These are phyloP conservation scores for Mesopsocus fuscifrons DNA, from an alignment of 2,888 invertebrate species.

Conservation along the genomic window DNA sequence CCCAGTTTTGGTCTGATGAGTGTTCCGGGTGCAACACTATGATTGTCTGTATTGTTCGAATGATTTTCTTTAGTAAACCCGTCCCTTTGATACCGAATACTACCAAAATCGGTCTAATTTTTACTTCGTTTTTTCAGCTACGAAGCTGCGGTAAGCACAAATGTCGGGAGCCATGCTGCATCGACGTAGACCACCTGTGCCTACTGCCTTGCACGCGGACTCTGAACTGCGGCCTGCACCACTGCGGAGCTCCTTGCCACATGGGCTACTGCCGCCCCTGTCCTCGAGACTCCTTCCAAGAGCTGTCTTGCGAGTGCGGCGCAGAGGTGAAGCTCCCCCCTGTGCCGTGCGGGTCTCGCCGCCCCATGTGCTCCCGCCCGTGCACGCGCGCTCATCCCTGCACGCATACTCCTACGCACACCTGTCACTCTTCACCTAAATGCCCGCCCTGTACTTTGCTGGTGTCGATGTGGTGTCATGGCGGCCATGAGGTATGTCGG, in stretches of 20 bases:
- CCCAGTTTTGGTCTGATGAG: no score
- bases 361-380: constrained; percentile 57
- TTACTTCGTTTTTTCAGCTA: constrained; percentile 36
- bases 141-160: constrained; percentile 74
- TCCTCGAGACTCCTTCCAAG: constrained; percentile 69
- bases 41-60: no score
- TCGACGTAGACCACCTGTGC: constrained; percentile 71
- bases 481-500: constrained; percentile 42
- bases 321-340: constrained; percentile 73
- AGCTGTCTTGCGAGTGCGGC: constrained; percentile 83
- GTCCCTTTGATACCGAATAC: no score
- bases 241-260: constrained; percentile 79
- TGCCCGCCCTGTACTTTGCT: constrained; percentile 79
- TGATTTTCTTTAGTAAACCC: no score
- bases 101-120: no score
- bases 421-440: constrained; percentile 51
- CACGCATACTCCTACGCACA: constrained; percentile 63
- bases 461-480: constrained; percentile 68
- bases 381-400: constrained; percentile 63
- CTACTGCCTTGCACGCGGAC: constrained; percentile 60
- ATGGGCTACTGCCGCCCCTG: constrained; percentile 66
- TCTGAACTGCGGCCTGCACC: constrained; percentile 73
- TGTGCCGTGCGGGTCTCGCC: constrained; percentile 75
- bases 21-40: no score
- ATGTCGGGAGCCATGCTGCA: constrained; percentile 79